Evolutionary conservation across 2,888 invertebrate genomes (phyloP).

Genomic region (Macropis europaea): DNA sequence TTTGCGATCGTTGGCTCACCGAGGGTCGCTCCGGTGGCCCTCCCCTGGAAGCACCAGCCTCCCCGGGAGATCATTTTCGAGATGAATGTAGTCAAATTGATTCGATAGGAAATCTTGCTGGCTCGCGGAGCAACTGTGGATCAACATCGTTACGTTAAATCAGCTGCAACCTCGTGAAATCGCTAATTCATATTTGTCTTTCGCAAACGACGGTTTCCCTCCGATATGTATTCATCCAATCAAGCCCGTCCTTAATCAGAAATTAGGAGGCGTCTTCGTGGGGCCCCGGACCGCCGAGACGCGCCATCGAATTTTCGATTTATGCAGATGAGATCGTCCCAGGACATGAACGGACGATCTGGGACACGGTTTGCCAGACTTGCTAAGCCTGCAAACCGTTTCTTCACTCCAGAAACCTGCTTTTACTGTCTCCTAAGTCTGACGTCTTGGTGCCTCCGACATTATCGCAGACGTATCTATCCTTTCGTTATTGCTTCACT

Average conservation of each 20-base stretch:
- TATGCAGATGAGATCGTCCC: conserved; percentile 22
- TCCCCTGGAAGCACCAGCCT: too few species aligned
- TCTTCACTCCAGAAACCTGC: too few species aligned
- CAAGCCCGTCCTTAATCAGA: conserved; percentile 35
- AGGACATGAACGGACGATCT: not conserved
- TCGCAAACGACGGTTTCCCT: conserved; percentile 10
- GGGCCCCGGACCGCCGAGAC: not conserved
- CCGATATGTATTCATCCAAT: conserved; percentile 41
- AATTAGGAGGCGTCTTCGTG: conserved; percentile 28
- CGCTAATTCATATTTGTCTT: conserved; percentile 33
- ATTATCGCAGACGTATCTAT: too few species aligned
- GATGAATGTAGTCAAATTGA: too few species aligned
- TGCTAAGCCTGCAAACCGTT: not conserved
- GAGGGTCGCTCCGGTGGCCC: too few species aligned
- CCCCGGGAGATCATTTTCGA: too few species aligned
- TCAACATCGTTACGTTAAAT: conserved; percentile 10
- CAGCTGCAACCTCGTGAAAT: conserved; percentile 2
- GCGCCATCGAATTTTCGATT: conserved; percentile 24
- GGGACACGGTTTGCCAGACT: not conserved
- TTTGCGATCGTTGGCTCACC: too few species aligned
- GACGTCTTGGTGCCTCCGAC: too few species aligned
- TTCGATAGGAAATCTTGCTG: too few species aligned
- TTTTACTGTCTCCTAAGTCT: too few species aligned
- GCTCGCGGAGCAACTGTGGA: too few species aligned
- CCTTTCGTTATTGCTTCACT: too few species aligned